Evolutionary conservation across 2,888 invertebrate species (phyloP), one percentile per base, ranked within the genome.

Genomic region (Mycalesis mineus): DNA sequence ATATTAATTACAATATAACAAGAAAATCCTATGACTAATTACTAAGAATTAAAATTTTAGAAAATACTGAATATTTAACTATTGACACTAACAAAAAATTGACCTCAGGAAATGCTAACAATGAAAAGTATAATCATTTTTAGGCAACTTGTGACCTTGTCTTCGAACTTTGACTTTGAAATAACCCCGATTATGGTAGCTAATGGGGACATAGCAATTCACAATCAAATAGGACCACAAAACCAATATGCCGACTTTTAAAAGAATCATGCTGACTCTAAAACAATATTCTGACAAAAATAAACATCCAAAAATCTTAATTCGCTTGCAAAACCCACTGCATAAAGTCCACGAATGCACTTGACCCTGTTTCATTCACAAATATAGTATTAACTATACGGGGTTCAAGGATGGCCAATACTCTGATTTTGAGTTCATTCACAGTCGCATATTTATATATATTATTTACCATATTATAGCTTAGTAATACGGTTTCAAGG

Each of bases 371-470:
- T 9, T n/a, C n/a, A 17, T 6, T 14, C 9, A 14, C 11, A 1
- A 13, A 14, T 14, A 41, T 41, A 28, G 14, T 22, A 31, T 33
- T 8, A 37, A 3, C 22, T 7, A 39, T 5, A 37, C 4, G 9
- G n/a, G 22, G 33, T 42, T 42, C 42, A 33, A 33, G 14, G 33
- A 42, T 31, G 31, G 33, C 6, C 29, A 52, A 33, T 22, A 11
- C 15, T 13, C 47, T 33, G 47, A 33, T 47, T 47, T 33, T 33
- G 11, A 47, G 47, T 47, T 47, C 31, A 6, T 47, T 47, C 47
- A 47, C 47, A 15, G 15, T 8, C n/a, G 14, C 29, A 8, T 31
- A 4, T 44, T 31, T 1, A 47, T 17, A 47, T 11, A 47, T 29
- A 17, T 11, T 15, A 11, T 33, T 9, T 14, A 45, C 8, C n/a